Percentiles rank a stretch among this genome's conserved stretches.
Evolutionary conservation across 2,113 vertebrate genomes (phyloP).

Genomic region (Bujurquina vittata): DNA sequence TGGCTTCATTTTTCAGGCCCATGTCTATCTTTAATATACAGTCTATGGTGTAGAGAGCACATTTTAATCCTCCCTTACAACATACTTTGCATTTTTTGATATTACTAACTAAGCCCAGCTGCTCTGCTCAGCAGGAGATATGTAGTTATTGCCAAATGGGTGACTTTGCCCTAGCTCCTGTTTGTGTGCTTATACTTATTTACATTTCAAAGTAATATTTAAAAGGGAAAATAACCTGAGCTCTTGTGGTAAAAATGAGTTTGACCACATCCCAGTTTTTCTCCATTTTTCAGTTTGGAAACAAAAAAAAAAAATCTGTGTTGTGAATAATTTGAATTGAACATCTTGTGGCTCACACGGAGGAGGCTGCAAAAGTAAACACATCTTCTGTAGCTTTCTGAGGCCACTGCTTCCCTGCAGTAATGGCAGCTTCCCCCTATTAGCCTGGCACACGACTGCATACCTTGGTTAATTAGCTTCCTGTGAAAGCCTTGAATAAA

Average conservation of each 20-base stretch:
- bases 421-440: constrained; percentile 86
- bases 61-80: not conserved
- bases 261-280: constrained; percentile 49
- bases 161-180: not conserved
- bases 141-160: not conserved
- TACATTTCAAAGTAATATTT: constrained; percentile 10
- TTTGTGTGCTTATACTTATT: not conserved
- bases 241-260: not conserved
- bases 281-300: not conserved
- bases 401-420: constrained; percentile 82
- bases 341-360: constrained; percentile 42
- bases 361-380: constrained; percentile 82
- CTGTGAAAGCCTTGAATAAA: constrained; percentile 90
- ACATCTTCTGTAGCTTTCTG: constrained; percentile 86
- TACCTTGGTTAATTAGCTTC: constrained; percentile 95
- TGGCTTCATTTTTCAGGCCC: not conserved
- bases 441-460: constrained; percentile 83
- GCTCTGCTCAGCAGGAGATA: not conserved
- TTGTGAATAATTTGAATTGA: constrained; percentile 37
- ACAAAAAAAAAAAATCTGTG: not conserved
- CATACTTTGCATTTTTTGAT: not conserved
- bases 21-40: not conserved
- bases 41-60: not conserved
- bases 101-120: not conserved
- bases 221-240: not conserved